A percentile compares a stretch with the other conserved stretches of the same genome.
phyloP scores from a whole-genome alignment of 2,888 invertebrate genomes.

The Beris chalybata region DNA sequence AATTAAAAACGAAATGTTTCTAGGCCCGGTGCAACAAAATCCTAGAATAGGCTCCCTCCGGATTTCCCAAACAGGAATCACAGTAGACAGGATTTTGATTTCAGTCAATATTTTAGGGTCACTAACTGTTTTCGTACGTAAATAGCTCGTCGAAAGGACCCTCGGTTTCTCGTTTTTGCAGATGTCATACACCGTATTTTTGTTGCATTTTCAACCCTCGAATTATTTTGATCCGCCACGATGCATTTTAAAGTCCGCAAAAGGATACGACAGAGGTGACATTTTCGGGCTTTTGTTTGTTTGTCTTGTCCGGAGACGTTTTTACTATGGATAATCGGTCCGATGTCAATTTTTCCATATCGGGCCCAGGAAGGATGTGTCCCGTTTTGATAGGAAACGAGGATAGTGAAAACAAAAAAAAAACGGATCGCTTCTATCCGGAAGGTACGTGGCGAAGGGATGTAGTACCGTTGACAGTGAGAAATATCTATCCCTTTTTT shows the following conservation, averaged over 20 bases:
- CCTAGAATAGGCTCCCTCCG: slow-evolving; percentile 22
- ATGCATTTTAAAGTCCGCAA: slow-evolving; percentile 15
- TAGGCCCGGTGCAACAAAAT: slow-evolving; percentile 20
- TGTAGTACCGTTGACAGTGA: neutral
- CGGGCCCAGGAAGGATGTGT: neutral
- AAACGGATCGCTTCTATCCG: neutral
- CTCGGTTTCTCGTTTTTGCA: slow-evolving; percentile 26
- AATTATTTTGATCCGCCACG: slow-evolving; percentile 4
- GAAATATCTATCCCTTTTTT: neutral
- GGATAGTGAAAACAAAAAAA: neutral
- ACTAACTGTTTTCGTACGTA: slow-evolving; percentile 13
- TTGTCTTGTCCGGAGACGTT: slow-evolving; percentile 28
- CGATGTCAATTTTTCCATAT: slow-evolving; percentile 20
- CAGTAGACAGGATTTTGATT: slow-evolving; percentile 38
- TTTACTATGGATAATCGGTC: slow-evolving; percentile 23
- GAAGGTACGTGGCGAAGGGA: neutral
- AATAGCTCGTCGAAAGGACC: slow-evolving; percentile 13
- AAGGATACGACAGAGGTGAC: slow-evolving; percentile 15
- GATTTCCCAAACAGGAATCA: slow-evolving; percentile 36
- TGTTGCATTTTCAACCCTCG: slow-evolving; percentile 12
- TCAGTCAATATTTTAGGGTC: slow-evolving; percentile 33
- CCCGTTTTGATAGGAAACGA: neutral
- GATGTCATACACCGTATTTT: slow-evolving; percentile 27
- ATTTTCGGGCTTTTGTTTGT: slow-evolving; percentile 11
- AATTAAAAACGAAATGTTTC: slow-evolving; percentile 7